Conservation (phyloP, 1,140 invertebrate genomes). For the Oreohelix idahoensis region DNA sequence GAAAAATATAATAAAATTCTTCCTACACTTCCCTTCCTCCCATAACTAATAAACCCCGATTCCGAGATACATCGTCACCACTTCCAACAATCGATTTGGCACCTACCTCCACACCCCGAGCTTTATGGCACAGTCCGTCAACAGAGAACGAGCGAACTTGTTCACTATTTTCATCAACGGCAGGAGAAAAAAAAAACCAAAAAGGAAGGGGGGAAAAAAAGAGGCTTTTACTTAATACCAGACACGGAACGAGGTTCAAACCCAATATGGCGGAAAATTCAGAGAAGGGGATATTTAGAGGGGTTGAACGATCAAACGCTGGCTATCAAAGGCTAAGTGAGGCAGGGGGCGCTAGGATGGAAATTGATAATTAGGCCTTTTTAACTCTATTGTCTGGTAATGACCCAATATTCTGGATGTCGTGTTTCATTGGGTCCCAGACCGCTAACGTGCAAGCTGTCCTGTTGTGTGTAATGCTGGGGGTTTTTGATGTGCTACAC, state of each 20-base stretch:
- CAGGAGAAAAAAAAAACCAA: too few species aligned
- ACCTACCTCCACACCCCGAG: too few species aligned
- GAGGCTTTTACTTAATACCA: not conserved
- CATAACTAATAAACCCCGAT: too few species aligned
- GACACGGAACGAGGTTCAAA: not conserved
- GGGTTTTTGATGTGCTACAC: not conserved
- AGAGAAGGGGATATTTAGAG: not conserved
- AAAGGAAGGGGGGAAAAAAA: too few species aligned
- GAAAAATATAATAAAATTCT: too few species aligned
- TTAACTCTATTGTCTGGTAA: conserved; percentile 9
- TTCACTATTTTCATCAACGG: too few species aligned
- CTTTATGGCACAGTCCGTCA: too few species aligned
- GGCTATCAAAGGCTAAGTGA: not conserved
- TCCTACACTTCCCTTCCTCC: too few species aligned
- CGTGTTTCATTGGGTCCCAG: not conserved
- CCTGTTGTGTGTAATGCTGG: not conserved
- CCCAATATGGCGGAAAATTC: not conserved
- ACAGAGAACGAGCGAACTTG: too few species aligned
- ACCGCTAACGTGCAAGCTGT: not conserved
- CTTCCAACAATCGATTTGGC: too few species aligned
- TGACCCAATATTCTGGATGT: not conserved
- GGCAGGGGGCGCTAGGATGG: not conserved
- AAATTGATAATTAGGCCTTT: conserved; percentile 9
- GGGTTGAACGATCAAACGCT: not conserved
- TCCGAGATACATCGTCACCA: too few species aligned